Conservation (phyloP, 2,797 vertebrate genomes). For the Vireo griseus region DNA sequence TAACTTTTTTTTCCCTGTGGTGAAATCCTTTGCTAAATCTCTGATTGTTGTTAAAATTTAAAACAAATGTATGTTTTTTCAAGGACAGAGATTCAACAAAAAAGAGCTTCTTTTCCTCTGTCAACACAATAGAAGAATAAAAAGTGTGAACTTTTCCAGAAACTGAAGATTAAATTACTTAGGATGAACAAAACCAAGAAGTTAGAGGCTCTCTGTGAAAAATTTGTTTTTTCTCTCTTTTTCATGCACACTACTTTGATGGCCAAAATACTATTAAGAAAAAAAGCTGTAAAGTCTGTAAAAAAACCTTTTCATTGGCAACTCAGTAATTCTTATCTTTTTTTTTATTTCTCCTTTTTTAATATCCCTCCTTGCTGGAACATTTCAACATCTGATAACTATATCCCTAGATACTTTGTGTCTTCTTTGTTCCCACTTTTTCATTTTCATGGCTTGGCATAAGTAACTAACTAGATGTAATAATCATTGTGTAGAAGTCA, state of each 20-base stretch:
- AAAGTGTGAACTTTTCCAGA: constrained; percentile 47
- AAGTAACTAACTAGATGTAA: constrained; percentile 14
- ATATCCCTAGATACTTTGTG: background rate
- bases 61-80: constrained; percentile 63
- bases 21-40: constrained; percentile 55
- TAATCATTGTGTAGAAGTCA: background rate
- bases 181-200: constrained; percentile 8
- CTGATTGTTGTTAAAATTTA: constrained; percentile 57
- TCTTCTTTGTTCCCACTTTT: background rate
- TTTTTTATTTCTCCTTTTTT: background rate
- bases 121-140: constrained; percentile 48
- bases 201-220: background rate
- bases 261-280: background rate
- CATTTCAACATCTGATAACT: background rate
- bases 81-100: constrained; percentile 20
- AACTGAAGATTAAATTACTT: constrained; percentile 40
- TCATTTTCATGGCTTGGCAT: background rate
- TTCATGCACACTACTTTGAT: background rate
- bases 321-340: background rate
- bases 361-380: rapidly evolving
- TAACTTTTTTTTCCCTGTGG: constrained; percentile 7
- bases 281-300: background rate
- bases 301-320: background rate
- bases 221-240: background rate
- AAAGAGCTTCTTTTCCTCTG: constrained; percentile 6